Base-by-base conservation (phyloP, 2,113 vertebrate genomes). In the Neolamprologus brichardi region DNA sequence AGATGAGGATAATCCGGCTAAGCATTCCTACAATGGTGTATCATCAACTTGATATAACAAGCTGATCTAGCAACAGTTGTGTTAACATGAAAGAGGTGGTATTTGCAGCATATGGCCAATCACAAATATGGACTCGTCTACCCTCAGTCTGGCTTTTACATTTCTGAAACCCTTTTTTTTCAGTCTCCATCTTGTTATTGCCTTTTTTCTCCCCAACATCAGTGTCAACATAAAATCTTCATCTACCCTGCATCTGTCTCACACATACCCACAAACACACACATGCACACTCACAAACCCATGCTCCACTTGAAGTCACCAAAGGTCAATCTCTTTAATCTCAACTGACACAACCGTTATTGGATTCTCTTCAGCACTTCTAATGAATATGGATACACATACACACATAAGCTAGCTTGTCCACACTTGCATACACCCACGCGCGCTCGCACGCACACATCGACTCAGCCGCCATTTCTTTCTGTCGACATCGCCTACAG, bases 361-460 rank as follows among this genome's bases (percentile, higher is more conserved):
- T 93, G 94, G 89, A 91, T 91, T 92, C 86, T 90, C 89, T 84
- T 88, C 81, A 32, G 18, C 81, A 78, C 87, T 7, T 58, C 41
- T 96, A 95, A 98, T 98, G 97, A 98, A 98, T 98, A 98, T 98
- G 97, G 96, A 97, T 93, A 5, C 88, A 0, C 97, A 96, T 96
- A 95, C 10, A 91, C 84, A 87, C 84, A 88, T 64, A 88, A 25
- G 67, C 62, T 13, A 75, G 81, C 75, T 60, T 87, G 72, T 72
- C 84, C 64, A 83, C 84, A 83, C 44, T 20, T 28, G 20, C 46
- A 15, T 20, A 44, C 20, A 46, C 39, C 39, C 37, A 72, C 13
- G 6, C 8, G 1, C 0, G 4, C 83, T 85, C 60, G 83, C 84
- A 39, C 39, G 53, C 46, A 79, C 39, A 20, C 32, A 44, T 25